Evolutionary conservation across 2,797 vertebrate species (phyloP).

Genomic region (Buceros bicornis): DNA sequence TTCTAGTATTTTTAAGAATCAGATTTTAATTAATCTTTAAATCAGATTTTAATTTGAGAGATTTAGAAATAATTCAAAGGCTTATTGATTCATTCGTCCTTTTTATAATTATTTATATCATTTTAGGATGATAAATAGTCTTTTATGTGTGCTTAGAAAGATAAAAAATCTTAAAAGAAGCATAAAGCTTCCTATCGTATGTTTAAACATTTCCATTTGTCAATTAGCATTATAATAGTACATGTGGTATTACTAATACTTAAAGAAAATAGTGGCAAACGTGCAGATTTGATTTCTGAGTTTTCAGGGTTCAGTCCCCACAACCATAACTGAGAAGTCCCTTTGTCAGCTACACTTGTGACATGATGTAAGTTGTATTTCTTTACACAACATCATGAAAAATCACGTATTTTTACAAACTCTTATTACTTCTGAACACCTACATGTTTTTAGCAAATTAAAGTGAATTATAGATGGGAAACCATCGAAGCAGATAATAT

Average conservation of each 20-base stretch:
- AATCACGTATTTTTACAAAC: neutral
- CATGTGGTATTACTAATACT: neutral
- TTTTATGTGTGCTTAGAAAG: neutral
- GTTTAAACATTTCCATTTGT: neutral
- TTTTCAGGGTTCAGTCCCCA: neutral
- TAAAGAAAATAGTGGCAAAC: neutral
- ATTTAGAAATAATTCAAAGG: neutral
- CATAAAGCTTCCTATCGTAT: neutral
- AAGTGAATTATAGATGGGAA: neutral
- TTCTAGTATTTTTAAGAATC: neutral
- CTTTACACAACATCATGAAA: neutral
- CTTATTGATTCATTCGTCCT: neutral
- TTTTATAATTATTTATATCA: neutral
- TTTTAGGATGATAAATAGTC: neutral
- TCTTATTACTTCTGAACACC: neutral
- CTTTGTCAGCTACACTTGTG: neutral
- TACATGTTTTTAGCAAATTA: neutral
- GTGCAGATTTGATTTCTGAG: neutral
- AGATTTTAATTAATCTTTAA: no score
- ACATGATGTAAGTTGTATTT: neutral
- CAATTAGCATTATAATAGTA: neutral
- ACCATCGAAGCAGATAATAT: neutral
- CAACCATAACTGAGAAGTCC: neutral
- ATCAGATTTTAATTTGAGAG: neutral
- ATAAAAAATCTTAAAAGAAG: neutral